Conservation (phyloP, 2,888 invertebrate genomes). For the Portevinia maculata region DNA sequence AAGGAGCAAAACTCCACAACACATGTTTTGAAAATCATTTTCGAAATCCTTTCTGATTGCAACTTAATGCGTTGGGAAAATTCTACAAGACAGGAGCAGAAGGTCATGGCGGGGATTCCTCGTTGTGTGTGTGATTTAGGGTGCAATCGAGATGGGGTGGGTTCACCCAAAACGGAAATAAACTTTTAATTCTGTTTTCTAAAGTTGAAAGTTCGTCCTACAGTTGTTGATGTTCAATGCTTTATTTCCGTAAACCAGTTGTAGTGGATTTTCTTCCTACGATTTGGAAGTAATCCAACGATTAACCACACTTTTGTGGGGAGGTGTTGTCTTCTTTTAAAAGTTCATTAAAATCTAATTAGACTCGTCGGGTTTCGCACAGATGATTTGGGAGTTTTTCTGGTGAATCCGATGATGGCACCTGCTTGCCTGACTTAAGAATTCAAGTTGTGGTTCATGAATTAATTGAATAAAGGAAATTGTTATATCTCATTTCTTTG, state of each 20-base stretch:
- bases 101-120: slow-evolving; percentile 43
- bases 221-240: slow-evolving; percentile 28
- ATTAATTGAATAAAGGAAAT: too few species aligned
- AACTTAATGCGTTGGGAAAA: slow-evolving; percentile 59
- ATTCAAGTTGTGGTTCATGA: slow-evolving; percentile 16
- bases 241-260: slow-evolving; percentile 8
- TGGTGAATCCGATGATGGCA: slow-evolving; percentile 26
- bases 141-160: background rate
- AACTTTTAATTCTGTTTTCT: slow-evolving; percentile 66
- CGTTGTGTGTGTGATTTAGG: background rate
- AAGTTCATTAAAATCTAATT: slow-evolving; percentile 72
- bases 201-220: slow-evolving; percentile 64
- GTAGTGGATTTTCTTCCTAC: slow-evolving; percentile 13
- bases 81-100: slow-evolving; percentile 4
- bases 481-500: too few species aligned
- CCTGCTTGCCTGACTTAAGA: slow-evolving; percentile 29
- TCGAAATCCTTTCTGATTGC: slow-evolving; percentile 69
- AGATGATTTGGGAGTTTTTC: slow-evolving; percentile 4
- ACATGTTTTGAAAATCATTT: slow-evolving; percentile 68
- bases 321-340: slow-evolving; percentile 19
- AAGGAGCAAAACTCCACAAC: slow-evolving; percentile 50
- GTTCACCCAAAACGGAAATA: slow-evolving; percentile 2
- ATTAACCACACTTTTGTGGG: slow-evolving; percentile 56
- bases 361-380: slow-evolving; percentile 40
- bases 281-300: slow-evolving; percentile 64